Conservation (phyloP, 2,888 invertebrate genomes). For the Aphelenchoides bicaudatus region DNA sequence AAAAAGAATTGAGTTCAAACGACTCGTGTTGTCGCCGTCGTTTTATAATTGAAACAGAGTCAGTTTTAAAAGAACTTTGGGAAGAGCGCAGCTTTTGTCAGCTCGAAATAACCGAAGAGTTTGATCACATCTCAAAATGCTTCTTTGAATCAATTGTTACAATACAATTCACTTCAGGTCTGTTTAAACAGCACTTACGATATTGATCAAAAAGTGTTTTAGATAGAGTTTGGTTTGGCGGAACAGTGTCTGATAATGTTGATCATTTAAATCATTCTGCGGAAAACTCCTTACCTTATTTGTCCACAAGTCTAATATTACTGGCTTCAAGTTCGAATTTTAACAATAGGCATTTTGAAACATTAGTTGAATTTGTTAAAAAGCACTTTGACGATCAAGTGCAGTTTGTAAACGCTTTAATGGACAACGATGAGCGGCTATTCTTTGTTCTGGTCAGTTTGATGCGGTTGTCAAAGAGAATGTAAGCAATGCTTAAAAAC, state of each 20-base stretch:
- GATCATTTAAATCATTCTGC: not conserved
- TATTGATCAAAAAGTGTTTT: not conserved
- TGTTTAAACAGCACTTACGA: not conserved
- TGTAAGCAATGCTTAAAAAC: not conserved
- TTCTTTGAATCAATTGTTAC: not conserved
- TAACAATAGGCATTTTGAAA: not conserved
- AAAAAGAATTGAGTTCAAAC: not conserved
- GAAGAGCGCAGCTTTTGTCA: not conserved
- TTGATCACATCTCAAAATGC: not conserved
- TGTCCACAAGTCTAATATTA: not conserved
- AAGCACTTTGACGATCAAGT: not conserved
- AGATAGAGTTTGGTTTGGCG: slow-evolving; percentile 9
- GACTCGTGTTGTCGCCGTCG: slow-evolving; percentile 12
- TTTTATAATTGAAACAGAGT: not conserved
- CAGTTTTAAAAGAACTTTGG: not conserved
- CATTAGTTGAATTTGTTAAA: not conserved
- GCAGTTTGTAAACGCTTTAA: slow-evolving; percentile 3
- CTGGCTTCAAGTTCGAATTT: not conserved
- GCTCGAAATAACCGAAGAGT: not conserved
- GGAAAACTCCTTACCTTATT: slow-evolving; percentile 3
- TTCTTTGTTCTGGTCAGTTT: not conserved
- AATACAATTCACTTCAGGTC: slow-evolving; percentile 5
- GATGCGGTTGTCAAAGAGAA: not conserved
- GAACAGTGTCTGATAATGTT: not conserved
- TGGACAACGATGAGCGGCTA: slow-evolving; percentile 9